Base-by-base conservation (phyloP, 2,888 invertebrate species). In the Gnatocerus cornutus region DNA sequence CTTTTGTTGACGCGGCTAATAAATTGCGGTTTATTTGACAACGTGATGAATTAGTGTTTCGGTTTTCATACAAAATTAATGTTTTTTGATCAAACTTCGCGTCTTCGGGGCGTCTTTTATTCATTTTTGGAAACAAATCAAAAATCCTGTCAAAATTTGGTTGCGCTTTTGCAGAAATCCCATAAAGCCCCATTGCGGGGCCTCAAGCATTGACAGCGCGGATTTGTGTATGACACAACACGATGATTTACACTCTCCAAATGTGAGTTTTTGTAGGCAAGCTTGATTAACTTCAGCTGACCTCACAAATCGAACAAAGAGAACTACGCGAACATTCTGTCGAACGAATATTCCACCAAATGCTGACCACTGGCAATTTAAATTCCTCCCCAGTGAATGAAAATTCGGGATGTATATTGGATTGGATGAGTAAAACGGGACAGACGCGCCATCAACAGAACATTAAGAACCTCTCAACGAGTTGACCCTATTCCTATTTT, bases 351-450 rank as follows among this genome's bases (percentile, higher is more conserved):
- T 76, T 74, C 73, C 68, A 72, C 77, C 77, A 74, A 81, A 75
- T 75, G 80, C 80, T 80, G 79, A 80, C 81, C 81, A 76, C 77
- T 71, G 73, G 75, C 81, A 81, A 82, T 81, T 82, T 81, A 79
- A 81, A 82, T 82, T 81, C 79, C 77, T 77, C 76, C 73, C 74
- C 74, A 72, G 71, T 77, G 71, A 77, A 77, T 77, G 76, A 73
- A 78, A 80, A 78, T 77, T 77, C 78, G 74, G n/a, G 78, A 78
- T 79, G 76, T 76, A 79, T 78, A 79, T 79, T 79, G 75, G 78
- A 80, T 79, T 78, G 77, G 78, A 78, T 74, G 77, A 78, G 76
- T 70, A 76, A 76, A 77, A 70, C 73, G 75, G 76, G 76, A 76
- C 72, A 75, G 73, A 67, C 62, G 72, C 73, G 67, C 71, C 74